Percentiles rank a stretch among this genome's conserved stretches.
phyloP scores from a whole-genome alignment of 2,797 vertebrate genomes.

The Tapera naevia region DNA sequence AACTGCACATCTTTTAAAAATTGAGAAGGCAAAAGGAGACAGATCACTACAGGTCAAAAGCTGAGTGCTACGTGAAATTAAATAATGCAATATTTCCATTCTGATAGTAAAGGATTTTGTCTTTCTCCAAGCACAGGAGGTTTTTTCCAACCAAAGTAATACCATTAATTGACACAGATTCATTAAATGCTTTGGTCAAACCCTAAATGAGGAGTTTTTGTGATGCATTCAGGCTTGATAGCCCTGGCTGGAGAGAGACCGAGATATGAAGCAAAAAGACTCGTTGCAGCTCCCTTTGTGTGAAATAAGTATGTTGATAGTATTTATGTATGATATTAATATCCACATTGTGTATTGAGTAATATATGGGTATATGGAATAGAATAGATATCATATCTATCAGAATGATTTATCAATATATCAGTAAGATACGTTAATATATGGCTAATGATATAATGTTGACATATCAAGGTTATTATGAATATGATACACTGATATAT shows the following conservation, averaged over 20 bases:
- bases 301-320: neutral
- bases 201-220: neutral
- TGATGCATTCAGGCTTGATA: neutral
- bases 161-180: neutral
- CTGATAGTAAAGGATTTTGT: neutral
- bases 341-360: neutral
- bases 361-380: neutral
- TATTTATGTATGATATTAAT: neutral
- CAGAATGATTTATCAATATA: neutral
- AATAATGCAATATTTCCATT: neutral
- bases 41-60: neutral
- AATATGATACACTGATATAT: neutral
- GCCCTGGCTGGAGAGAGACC: neutral
- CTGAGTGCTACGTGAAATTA: neutral
- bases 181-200: neutral
- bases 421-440: neutral
- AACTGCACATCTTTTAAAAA: neutral
- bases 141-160: neutral
- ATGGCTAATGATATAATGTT: neutral
- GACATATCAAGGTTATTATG: too few relatives aligned
- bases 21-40: neutral
- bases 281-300: neutral
- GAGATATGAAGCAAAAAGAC: neutral
- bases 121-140: neutral
- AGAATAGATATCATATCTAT: neutral